A percentile compares a stretch with the other conserved stretches of the same genome.
Conservation (phyloP, 2,113 vertebrate species). For the Leiothrix lutea region DNA sequence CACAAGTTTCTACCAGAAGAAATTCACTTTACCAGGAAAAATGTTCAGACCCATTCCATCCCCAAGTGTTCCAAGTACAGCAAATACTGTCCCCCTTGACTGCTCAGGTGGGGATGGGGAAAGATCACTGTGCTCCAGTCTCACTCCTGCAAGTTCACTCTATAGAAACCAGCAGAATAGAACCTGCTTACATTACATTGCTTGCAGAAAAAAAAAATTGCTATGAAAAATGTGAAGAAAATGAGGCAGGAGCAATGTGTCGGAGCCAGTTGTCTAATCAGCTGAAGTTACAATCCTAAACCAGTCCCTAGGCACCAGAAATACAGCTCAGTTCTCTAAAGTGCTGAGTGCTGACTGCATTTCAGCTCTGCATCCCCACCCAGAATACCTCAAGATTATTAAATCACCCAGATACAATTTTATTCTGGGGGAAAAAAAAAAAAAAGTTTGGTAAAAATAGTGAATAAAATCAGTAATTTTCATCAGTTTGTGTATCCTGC, state of each 20-base stretch:
- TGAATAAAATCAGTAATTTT: constrained; percentile 30
- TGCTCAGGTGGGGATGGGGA: background rate
- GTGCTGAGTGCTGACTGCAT: background rate
- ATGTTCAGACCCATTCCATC: fast-evolving
- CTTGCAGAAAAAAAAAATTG: background rate
- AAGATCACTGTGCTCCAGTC: background rate
- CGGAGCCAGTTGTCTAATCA: background rate
- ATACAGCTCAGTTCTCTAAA: background rate
- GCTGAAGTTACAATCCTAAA: background rate
- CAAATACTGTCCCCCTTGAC: background rate
- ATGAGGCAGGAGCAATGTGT: background rate
- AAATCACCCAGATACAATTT: background rate
- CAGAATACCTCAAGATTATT: background rate
- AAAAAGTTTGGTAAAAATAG: constrained; percentile 9
- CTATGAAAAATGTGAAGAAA: background rate
- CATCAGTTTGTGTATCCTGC: constrained; percentile 26
- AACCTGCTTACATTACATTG: background rate
- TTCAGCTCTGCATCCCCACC: background rate
- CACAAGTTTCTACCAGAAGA: background rate
- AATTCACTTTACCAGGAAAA: background rate
- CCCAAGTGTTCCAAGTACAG: background rate
- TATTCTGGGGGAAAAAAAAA: background rate
- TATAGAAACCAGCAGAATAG: background rate
- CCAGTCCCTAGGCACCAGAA: background rate
- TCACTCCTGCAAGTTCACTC: background rate